phyloP scores from a whole-genome alignment of 2,797 vertebrate species.

The Enteromius argenteus region DNA sequence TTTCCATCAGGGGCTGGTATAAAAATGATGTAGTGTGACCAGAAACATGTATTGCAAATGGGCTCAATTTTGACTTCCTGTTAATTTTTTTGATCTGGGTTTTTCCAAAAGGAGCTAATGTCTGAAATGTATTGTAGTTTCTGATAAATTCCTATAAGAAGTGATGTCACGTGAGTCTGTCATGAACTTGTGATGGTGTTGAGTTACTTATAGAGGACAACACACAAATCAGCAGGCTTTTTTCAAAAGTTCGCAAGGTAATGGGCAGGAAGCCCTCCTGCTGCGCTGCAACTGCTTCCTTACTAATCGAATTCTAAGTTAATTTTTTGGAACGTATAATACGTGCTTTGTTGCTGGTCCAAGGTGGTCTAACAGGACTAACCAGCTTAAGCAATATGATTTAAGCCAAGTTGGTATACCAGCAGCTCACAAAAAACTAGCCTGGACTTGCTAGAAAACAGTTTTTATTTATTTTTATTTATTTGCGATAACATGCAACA shows the following conservation, averaged over 20 bases:
- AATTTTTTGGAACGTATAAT: neutral
- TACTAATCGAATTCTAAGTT: slow-evolving; percentile 44
- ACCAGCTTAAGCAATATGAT: neutral
- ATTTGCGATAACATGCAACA: neutral
- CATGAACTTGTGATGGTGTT: neutral
- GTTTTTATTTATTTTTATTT: neutral
- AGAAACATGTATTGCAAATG: neutral
- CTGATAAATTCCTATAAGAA: slow-evolving; percentile 4
- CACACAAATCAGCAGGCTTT: slow-evolving; percentile 46
- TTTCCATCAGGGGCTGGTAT: neutral
- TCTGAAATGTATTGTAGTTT: neutral
- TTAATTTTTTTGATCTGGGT: neutral
- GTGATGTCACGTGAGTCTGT: neutral
- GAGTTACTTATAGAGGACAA: slow-evolving; percentile 18
- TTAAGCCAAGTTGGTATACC: neutral
- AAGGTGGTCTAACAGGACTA: neutral
- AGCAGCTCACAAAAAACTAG: neutral
- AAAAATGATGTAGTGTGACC: neutral
- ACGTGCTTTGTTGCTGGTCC: neutral
- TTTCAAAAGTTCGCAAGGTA: slow-evolving; percentile 34
- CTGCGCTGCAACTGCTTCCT: slow-evolving; percentile 22
- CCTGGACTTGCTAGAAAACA: neutral
- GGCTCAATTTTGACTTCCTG: neutral
- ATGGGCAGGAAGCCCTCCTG: slow-evolving; percentile 50
- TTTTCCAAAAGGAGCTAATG: neutral